These are phyloP conservation scores for Micromys minutus DNA, from an alignment of 2,113 vertebrate species.

Conservation along the genomic window DNA sequence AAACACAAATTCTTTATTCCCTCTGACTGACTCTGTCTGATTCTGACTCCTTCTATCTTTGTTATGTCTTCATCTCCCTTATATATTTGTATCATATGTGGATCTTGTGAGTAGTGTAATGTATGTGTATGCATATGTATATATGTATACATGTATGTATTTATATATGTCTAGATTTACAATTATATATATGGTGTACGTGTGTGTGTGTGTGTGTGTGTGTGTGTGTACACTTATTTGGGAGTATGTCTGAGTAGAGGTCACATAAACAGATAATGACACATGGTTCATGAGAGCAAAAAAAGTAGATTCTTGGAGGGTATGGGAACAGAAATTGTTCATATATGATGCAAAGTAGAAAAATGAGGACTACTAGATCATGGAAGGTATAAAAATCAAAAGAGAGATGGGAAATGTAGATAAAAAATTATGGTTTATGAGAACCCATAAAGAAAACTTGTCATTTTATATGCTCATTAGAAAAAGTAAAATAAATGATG, in stretches of 20 bases:
- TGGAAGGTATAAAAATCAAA: too few species aligned
- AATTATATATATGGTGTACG: not conserved
- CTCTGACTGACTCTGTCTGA: not conserved
- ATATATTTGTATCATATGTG: not conserved
- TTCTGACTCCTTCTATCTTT: too few species aligned
- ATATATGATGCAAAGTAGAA: not conserved
- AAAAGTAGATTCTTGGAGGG: not conserved
- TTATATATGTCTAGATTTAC: too few species aligned
- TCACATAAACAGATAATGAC: not conserved
- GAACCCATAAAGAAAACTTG: not conserved
- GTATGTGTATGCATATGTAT: too few species aligned
- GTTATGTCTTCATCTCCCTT: not conserved
- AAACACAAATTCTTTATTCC: not conserved
- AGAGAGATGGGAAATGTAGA: too few species aligned
- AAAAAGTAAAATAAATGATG: not conserved
- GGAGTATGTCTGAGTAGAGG: not conserved
- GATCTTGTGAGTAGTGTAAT: not conserved
- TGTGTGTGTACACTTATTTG: too few species aligned
- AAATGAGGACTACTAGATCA: not conserved
- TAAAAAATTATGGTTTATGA: not conserved
- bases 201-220: not conserved
- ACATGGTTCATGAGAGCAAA: not conserved
- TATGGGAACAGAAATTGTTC: not conserved
- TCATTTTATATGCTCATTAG: not conserved
- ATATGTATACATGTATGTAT: not conserved